Evolutionary conservation across 1,140 invertebrate species (phyloP), one percentile per base, ranked within the genome.

Genomic region (Ooceraea biroi): DNA sequence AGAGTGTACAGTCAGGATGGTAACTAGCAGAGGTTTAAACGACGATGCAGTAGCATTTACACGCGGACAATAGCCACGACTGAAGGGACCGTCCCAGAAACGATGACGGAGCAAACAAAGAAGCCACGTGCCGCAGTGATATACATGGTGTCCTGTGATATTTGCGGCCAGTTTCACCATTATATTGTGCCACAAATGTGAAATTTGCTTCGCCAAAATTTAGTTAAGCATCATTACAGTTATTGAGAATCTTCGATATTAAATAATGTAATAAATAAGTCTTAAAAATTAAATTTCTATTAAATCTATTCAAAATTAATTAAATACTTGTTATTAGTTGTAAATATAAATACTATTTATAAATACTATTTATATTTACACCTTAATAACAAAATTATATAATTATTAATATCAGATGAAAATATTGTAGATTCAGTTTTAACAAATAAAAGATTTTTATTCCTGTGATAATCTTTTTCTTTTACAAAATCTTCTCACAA

Each of bases 21-120:
- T 85, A 83, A 69, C 63, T 44, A 22, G 48, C 44, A 73, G 52
- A 82, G 76, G 76, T 88, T 88, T 88, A 74, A 84, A 19, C 58
- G 65, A 71, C 68, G 52, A 74, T 87, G 77, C 86, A 60, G 71
- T 88, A 87, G 72, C 69, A 86, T 84, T 87, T 87, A 83, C 57
- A 77, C 58, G 63, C 17, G 50, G 48, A 71, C 82, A 85, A 88
- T 88, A 88, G 87, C 83, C 48, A 55, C 30, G 61, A 55, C 84
- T 66, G 71, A 85, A 86, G 84, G 84, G 88, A 78, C 85, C 85
- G 86, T 91, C 83, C 83, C 72, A 88, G 87, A 89, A 90, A 89
- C 86, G 87, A 87, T 82, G 84, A 85, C 50, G 17, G 85, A 85
- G 73, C 86, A 89, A 91, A 92, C 91, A 92, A 92, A 92, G 90